Conservation (phyloP, 2,113 vertebrate genomes). For the Cariama cristata region DNA sequence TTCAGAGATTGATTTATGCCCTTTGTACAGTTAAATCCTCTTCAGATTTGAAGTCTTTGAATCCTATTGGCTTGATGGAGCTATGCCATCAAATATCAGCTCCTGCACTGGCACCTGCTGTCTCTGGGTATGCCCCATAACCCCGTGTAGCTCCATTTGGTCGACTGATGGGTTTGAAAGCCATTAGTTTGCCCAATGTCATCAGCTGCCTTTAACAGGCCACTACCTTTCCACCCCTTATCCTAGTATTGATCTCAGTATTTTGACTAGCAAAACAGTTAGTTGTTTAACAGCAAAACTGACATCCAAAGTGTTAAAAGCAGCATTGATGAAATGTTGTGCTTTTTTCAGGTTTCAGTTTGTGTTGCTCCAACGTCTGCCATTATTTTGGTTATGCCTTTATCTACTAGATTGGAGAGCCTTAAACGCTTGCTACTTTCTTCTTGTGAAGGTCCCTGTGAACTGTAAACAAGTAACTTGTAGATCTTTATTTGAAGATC, state of each 20-base stretch:
- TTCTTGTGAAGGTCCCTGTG: neutral
- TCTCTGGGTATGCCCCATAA: neutral
- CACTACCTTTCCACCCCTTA: neutral
- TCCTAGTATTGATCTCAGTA: neutral
- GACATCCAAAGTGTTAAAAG: neutral
- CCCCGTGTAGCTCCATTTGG: fast-evolving
- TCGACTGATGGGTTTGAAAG: neutral
- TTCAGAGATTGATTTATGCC: neutral
- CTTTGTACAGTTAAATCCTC: neutral
- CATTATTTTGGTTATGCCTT: neutral
- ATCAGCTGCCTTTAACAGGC: neutral
- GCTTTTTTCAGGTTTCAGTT: neutral
- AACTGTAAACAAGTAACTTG: neutral
- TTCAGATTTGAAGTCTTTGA: neutral
- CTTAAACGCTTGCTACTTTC: neutral
- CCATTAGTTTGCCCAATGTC: neutral
- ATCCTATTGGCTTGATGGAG: neutral
- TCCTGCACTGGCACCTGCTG: neutral
- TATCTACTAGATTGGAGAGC: neutral
- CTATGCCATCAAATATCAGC: neutral
- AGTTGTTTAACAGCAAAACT: neutral
- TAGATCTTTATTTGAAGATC: neutral
- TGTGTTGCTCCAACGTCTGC: neutral
- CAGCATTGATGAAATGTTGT: neutral
- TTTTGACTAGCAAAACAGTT: neutral